Base-by-base conservation (phyloP, 2,888 invertebrate species). In the Drosophila phalerata region DNA sequence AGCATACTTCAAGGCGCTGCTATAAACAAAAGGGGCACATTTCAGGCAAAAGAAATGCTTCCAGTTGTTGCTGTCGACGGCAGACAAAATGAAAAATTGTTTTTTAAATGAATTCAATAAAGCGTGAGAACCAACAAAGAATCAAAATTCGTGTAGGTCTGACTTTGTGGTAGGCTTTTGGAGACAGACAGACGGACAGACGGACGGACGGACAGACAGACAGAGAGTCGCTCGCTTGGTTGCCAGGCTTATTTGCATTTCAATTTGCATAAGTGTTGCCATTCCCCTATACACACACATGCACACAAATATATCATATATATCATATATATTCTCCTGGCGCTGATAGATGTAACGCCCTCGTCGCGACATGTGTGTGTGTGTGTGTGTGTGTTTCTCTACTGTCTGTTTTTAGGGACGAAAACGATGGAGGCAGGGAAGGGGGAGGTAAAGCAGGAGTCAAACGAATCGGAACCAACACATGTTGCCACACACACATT, bases 101-200 rank as follows among this genome's bases (percentile, higher is more conserved):
- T 86, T 86, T 86, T 88, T 88, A 88, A 86, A 88, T 84, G 88
- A 86, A 86, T 86, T 86, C 86, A 86, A 86, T 86, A 88, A 86
- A 86, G 81, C 86, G 75, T 79, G 81, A 58, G 69, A 76, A 66
- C 53, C 71, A 68, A 71, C 74, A 78, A 75, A 69, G 49, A 47
- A 57, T 47, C 49, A 57, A 34, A 66, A 65, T 70, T 69, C 69
- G 53, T 48, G 61, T 49, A 40, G 30, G 69, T 17, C 55, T 47
- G 57, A 53, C 65, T 56, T 64, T 64, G 64, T 37, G 76, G 48
- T 53, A 45, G 10, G 28, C 43, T 56, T 56, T 43, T 34, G 22
- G 15, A 47, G 43, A 15, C 19, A 45, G 68, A 51, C 40, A 57
- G 67, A 34, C 15, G 28, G 58, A 38, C 19, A 53, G 25, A 19